Base-by-base conservation (phyloP, 2,888 invertebrate species). In the Hedychridium roseum region DNA sequence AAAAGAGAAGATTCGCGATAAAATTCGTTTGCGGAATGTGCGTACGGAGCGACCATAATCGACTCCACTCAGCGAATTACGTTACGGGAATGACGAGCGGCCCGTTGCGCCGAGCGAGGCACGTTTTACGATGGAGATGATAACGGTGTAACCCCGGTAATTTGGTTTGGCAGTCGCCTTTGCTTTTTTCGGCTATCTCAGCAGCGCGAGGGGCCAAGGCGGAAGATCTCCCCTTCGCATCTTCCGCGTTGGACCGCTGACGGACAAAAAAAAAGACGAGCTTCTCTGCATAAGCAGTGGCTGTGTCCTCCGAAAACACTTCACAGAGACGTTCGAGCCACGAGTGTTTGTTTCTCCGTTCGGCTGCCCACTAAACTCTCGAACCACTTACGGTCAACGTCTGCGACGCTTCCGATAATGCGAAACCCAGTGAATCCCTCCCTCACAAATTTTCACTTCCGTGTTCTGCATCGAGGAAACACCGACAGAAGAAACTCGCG, bases 21-120 rank as follows among this genome's bases (percentile, higher is more conserved):
- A 51, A 48, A 51, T 51, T 38, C 35, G 38, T 32, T 45, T 28
- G 42, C 16, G 26, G 48, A 54, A 45, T 35, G 21, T 41, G 26
- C 31, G 16, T 39, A 40, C 31, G 42, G 44, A 52, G 35, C 52
- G 52, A 54, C 54, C 49, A 52, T 54, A 51, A 50, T 51, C 51
- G 31, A 37, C 7, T 12, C 14, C 32, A 32, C 21, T 7, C 32
- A 32, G 6, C 37, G 43, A 53, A 50, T 44, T 50, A 28, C 17
- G 50, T 38, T 35, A 15, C 27, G 27, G 26, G 42, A 38, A 35
- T 7, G 30, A 14, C 28, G 18, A 41, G 23, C 11, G 18, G 9
- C 17, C 20, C 35, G 35, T 35, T 35, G 35, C 2, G 14, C 18
- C 17, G 9, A n/a, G n/a, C n/a, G 35, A n/a, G 35, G 9, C 35